Conservation (phyloP, 2,113 vertebrate genomes). For the Cyprinus carpio region DNA sequence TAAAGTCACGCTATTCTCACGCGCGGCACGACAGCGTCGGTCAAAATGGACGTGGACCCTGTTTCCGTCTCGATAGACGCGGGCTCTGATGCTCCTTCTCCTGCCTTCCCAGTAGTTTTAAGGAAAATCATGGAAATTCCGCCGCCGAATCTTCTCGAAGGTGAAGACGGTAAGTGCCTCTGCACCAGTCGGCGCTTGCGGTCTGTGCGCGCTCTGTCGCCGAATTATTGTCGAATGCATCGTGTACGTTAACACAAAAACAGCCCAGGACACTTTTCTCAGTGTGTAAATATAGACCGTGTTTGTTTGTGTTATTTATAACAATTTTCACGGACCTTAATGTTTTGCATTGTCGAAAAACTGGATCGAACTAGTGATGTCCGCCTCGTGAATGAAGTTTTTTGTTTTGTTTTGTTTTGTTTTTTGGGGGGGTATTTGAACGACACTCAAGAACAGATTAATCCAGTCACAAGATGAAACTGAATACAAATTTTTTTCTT, state of each 20-base stretch:
- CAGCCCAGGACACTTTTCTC: not conserved
- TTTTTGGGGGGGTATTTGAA: too few relatives aligned
- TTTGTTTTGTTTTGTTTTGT: too few relatives aligned
- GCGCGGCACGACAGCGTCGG: not conserved
- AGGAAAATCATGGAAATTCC: constrained; percentile 91
- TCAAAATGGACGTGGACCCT: constrained; percentile 65
- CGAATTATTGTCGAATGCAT: not conserved
- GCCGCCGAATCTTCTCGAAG: constrained; percentile 74
- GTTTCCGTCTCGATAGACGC: constrained; percentile 56
- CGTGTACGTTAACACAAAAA: not conserved
- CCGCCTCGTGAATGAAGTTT: not conserved
- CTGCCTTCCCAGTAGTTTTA: constrained; percentile 81
- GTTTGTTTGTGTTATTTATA: not conserved
- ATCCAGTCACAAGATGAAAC: too few relatives aligned
- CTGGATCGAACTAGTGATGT: not conserved
- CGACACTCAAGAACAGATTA: not conserved
- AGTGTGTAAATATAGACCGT: not conserved
- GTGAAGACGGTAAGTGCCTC: constrained; percentile 69
- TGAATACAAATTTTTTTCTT: too few relatives aligned
- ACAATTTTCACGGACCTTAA: not conserved
- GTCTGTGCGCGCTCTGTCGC: not conserved
- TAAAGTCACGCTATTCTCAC: not conserved
- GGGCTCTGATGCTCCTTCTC: constrained; percentile 56
- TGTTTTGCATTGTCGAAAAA: not conserved
- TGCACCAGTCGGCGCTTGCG: not conserved